Evolutionary conservation across 37 sponge, comb jelly and placozoan genomes (phyloP).

Genomic region (Geodia barretti): DNA sequence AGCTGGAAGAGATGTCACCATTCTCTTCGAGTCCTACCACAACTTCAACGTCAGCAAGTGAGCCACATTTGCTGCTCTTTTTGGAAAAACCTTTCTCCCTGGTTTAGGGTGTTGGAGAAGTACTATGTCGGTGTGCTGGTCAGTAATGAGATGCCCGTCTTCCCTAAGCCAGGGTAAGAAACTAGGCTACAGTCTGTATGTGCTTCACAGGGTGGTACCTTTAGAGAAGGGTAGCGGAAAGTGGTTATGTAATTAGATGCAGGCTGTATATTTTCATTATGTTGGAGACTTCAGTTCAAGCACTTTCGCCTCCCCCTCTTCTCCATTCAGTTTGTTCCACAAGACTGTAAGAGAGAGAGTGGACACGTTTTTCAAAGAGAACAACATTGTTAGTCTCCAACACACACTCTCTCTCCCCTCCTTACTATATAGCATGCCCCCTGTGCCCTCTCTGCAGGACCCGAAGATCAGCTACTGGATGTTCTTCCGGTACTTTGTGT

Average conservation of each 20-base stretch:
- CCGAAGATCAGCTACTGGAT: conserved; percentile 90
- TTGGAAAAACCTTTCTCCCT: not conserved
- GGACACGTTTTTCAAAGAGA: conserved; percentile 80
- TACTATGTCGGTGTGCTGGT: conserved; percentile 91
- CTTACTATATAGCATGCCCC: not conserved
- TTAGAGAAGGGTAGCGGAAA: too few relatives aligned
- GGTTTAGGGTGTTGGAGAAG: conserved; percentile 82
- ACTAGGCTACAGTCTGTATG: not conserved
- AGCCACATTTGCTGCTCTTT: not conserved
- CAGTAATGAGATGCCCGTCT: conserved; percentile 88
- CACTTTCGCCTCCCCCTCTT: not conserved
- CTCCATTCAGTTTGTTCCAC: conserved; percentile 62
- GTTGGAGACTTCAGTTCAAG: not conserved
- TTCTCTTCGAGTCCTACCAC: conserved; percentile 95
- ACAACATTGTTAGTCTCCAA: conserved; percentile 78
- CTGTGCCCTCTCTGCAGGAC: conserved; percentile 42
- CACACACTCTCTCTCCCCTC: not conserved
- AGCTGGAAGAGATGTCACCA: conserved; percentile 89
- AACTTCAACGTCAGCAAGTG: conserved; percentile 66
- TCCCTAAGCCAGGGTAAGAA: conserved; percentile 78
- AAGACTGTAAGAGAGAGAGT: conserved; percentile 78
- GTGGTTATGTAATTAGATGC: too few relatives aligned
- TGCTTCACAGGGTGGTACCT: not conserved
- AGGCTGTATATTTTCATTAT: not conserved
- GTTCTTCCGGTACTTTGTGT: conserved; percentile 78